Percentiles rank a stretch among this genome's conserved stretches.
These are phyloP conservation scores for Tiphia femorata DNA, from an alignment of 2,888 invertebrate species.

Conservation along the genomic window DNA sequence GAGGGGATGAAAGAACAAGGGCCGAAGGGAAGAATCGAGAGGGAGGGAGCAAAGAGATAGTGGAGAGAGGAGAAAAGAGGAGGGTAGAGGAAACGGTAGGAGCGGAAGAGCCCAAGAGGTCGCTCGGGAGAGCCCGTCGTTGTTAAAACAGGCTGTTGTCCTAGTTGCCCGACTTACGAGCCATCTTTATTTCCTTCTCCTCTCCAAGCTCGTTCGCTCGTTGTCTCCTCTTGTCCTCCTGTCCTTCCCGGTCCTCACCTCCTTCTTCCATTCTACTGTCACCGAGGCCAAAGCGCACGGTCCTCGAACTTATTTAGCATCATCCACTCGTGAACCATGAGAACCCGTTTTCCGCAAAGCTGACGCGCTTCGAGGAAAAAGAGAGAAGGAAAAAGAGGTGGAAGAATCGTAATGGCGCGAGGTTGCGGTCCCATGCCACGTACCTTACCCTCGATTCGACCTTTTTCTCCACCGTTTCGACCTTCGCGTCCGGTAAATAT, in stretches of 20 bases:
- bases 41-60: background rate
- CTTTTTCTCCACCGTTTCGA: constrained; percentile 2
- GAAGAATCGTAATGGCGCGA: background rate
- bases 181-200: background rate
- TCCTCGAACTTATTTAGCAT: constrained; percentile 3
- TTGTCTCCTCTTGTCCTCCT: constrained; percentile 12
- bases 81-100: background rate
- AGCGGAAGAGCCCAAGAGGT: constrained; percentile 12
- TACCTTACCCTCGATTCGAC: background rate
- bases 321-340: background rate
- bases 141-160: constrained; percentile 28
- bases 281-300: too few species aligned
- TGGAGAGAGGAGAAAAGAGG: background rate
- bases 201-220: background rate
- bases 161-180: constrained; percentile 12
- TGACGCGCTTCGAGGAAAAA: background rate
- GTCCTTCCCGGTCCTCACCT: background rate
- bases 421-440: background rate
- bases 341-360: background rate
- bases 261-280: background rate
- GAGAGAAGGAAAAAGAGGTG: background rate
- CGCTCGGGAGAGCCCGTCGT: constrained; percentile 20
- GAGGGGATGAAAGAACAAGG: constrained; percentile 4
- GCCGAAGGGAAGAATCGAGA: background rate
- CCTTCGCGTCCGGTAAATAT: constrained; percentile 34